Percentiles rank a stretch among this genome's conserved stretches.
These are phyloP conservation scores for Aplocera efformata DNA, from an alignment of 2,888 invertebrate species.

Conservation along the genomic window DNA sequence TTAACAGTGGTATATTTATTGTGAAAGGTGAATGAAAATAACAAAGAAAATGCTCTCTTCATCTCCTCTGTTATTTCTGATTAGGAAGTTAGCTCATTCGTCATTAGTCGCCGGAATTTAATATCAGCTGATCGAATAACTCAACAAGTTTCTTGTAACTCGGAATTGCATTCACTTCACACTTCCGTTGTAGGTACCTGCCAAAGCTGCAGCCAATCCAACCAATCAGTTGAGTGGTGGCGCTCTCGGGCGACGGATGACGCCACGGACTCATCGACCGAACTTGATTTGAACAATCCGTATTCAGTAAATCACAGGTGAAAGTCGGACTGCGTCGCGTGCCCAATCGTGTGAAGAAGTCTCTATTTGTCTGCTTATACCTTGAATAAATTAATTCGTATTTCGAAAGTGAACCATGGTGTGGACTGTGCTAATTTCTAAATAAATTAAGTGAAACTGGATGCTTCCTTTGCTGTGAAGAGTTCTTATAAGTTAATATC, in stretches of 20 bases:
- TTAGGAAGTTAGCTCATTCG: neutral
- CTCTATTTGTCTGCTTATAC: constrained; percentile 33
- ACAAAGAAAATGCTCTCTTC: neutral
- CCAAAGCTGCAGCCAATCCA: neutral
- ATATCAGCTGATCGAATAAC: constrained; percentile 13
- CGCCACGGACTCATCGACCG: constrained; percentile 11
- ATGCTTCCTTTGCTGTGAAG: constrained; percentile 8
- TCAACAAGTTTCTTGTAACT: constrained; percentile 10
- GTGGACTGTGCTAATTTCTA: constrained; percentile 31
- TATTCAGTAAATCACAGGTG: constrained; percentile 32
- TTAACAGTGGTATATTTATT: no score
- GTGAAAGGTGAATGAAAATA: constrained; percentile 10
- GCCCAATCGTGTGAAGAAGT: constrained; percentile 37
- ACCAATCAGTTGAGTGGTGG: constrained; percentile 22
- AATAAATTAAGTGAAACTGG: constrained; percentile 28
- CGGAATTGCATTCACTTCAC: constrained; percentile 1
- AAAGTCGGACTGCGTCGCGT: constrained; percentile 50
- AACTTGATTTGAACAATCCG: constrained; percentile 2
- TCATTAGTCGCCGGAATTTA: neutral
- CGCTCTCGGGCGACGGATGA: constrained; percentile 12
- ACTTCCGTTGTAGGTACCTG: neutral
- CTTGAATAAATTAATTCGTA: constrained; percentile 48
- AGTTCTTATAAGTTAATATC: neutral
- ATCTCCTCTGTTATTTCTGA: neutral
- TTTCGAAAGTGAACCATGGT: constrained; percentile 46